Conservation (phyloP, 2,888 invertebrate species). For the Idaea biselata region DNA sequence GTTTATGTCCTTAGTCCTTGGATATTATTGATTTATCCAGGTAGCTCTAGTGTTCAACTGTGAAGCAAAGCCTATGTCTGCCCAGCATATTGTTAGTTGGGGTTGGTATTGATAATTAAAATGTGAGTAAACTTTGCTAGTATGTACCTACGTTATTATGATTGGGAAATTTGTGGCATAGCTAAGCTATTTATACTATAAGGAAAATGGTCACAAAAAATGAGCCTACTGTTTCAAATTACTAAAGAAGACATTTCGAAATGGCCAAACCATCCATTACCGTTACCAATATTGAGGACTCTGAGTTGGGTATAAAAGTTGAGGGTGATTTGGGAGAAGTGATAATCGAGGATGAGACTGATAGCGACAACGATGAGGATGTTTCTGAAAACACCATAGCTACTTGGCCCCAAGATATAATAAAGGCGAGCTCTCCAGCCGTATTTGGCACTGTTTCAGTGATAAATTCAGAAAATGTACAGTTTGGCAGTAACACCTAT, state of each 20-base stretch:
- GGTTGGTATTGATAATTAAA: neutral
- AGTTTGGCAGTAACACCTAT: conserved; percentile 88
- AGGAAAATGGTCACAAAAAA: neutral
- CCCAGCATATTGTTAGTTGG: neutral
- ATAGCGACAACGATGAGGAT: conserved; percentile 45
- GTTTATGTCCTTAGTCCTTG: too few species aligned
- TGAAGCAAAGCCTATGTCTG: neutral
- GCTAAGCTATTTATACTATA: too few species aligned
- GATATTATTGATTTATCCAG: too few species aligned
- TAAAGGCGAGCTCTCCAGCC: conserved; percentile 41
- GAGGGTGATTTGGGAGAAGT: conserved; percentile 59
- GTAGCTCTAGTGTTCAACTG: neutral
- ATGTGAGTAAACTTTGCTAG: neutral
- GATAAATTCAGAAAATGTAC: conserved; percentile 85
- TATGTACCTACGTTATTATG: neutral
- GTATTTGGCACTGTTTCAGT: conserved; percentile 83
- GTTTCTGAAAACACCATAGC: conserved; percentile 33
- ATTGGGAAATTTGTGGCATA: neutral
- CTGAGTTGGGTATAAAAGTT: conserved; percentile 47
- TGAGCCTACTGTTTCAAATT: conserved; percentile 7
- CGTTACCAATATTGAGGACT: conserved; percentile 26
- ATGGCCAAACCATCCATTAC: neutral
- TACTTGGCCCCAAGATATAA: conserved; percentile 42
- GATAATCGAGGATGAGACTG: conserved; percentile 43
- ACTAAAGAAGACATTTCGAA: neutral